Percentiles rank a stretch among this genome's conserved stretches.
These are phyloP conservation scores for Thereva nobilitata DNA, from an alignment of 2,888 invertebrate genomes.

Conservation along the genomic window DNA sequence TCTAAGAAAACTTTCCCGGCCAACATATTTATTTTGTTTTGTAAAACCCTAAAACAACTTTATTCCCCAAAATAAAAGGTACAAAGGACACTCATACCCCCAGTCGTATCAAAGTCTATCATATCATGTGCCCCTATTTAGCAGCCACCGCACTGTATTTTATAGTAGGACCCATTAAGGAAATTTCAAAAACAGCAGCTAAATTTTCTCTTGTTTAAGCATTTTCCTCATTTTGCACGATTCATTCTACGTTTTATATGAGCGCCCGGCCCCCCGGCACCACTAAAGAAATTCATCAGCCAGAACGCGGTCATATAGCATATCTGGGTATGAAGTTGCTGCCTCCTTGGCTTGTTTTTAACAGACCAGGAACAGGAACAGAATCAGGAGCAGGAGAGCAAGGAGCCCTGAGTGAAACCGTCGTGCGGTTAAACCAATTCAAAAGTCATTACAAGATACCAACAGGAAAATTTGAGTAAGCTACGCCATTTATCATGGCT, in stretches of 20 bases:
- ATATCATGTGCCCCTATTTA: not conserved
- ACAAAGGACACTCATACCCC: too few relatives aligned
- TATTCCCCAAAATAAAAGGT: too few relatives aligned
- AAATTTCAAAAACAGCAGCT: slow-evolving; percentile 17
- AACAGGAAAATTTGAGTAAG: slow-evolving; percentile 22
- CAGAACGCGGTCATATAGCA: not conserved
- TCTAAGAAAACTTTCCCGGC: too few relatives aligned
- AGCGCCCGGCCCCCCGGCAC: slow-evolving; percentile 7
- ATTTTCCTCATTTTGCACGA: slow-evolving; percentile 20
- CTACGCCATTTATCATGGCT: slow-evolving; percentile 18
- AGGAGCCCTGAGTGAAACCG: slow-evolving; percentile 2
- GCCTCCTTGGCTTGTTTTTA: too few relatives aligned
- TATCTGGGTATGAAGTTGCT: too few relatives aligned
- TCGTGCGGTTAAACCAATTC: slow-evolving; percentile 28
- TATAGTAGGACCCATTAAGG: slow-evolving; percentile 3
- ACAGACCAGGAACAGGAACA: too few relatives aligned
- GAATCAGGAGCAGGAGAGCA: too few relatives aligned
- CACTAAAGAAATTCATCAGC: slow-evolving; percentile 14
- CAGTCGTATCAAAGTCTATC: too few relatives aligned
- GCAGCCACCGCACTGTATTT: not conserved
- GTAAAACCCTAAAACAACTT: too few relatives aligned
- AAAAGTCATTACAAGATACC: slow-evolving; percentile 31
- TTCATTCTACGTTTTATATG: slow-evolving; percentile 6
- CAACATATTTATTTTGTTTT: too few relatives aligned
- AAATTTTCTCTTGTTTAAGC: slow-evolving; percentile 19